Evolutionary conservation across 2,797 vertebrate genomes (phyloP).

Genomic region (Scleropages formosus): DNA sequence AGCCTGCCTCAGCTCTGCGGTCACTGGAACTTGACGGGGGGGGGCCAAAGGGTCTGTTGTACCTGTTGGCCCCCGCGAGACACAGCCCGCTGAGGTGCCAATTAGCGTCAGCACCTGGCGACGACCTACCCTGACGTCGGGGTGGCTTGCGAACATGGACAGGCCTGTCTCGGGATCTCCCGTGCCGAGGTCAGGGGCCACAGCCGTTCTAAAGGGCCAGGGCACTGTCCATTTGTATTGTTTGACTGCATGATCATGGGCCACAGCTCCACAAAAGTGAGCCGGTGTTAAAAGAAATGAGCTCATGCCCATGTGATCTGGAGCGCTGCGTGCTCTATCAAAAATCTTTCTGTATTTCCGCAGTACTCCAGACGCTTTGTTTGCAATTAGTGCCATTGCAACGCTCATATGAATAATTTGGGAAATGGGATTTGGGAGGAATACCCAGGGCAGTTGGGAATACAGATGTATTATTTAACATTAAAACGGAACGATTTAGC

Average conservation of each 20-base stretch:
- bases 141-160: conserved; percentile 5
- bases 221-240: conserved; percentile 24
- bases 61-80: conserved; percentile 41
- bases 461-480: conserved; percentile 18
- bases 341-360: not conserved
- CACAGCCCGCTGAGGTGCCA: conserved; percentile 33
- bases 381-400: not conserved
- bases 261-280: not conserved
- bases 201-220: not conserved
- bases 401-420: not conserved
- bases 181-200: conserved; percentile 1
- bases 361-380: not conserved
- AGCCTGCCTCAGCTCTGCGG: conserved; percentile 57
- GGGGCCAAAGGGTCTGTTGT: conserved; percentile 61
- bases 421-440: not conserved
- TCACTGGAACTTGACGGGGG: conserved; percentile 62
- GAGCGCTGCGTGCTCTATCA: not conserved
- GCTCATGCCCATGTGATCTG: not conserved
- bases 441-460: conserved; percentile 7
- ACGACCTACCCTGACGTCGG: conserved; percentile 32
- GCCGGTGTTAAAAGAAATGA: not conserved
- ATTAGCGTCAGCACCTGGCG: conserved; percentile 36
- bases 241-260: not conserved
- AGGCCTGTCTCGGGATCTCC: conserved; percentile 19
- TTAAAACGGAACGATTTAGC: conserved; percentile 6